phyloP scores from a whole-genome alignment of 2,888 invertebrate genomes.

The Drosophila mercatorum region DNA sequence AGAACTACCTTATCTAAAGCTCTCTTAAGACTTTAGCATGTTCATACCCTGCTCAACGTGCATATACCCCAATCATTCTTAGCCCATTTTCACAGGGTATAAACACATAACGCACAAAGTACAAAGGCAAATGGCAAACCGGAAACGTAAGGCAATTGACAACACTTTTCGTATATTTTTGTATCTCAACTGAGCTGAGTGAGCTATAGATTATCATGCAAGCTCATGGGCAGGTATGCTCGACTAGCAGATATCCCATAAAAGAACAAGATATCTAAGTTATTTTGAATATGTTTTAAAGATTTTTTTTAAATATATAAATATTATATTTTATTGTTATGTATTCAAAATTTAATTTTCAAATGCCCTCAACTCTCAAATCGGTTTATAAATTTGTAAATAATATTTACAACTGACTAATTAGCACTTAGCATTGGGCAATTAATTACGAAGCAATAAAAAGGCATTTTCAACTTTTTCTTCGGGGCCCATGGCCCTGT shows the following conservation, averaged over 20 bases:
- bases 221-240: neutral
- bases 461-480: conserved; percentile 37
- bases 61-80: neutral
- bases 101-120: conserved; percentile 2
- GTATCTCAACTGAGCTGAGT: conserved; percentile 22
- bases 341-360: too few relatives aligned
- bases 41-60: neutral
- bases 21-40: too few relatives aligned
- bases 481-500: neutral
- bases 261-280: neutral
- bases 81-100: neutral
- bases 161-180: conserved; percentile 25
- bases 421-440: conserved; percentile 21
- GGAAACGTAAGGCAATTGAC: conserved; percentile 48
- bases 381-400: neutral
- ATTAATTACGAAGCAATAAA: conserved; percentile 29
- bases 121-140: conserved; percentile 31
- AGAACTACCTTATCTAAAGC: too few relatives aligned
- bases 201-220: conserved; percentile 28
- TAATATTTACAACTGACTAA: neutral
- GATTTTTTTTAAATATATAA: neutral
- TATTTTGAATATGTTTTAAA: neutral
- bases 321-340: neutral
- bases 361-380: neutral
- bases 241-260: neutral